These are phyloP conservation scores for Orthosia gothica DNA, from an alignment of 2,888 invertebrate genomes.

Conservation along the genomic window DNA sequence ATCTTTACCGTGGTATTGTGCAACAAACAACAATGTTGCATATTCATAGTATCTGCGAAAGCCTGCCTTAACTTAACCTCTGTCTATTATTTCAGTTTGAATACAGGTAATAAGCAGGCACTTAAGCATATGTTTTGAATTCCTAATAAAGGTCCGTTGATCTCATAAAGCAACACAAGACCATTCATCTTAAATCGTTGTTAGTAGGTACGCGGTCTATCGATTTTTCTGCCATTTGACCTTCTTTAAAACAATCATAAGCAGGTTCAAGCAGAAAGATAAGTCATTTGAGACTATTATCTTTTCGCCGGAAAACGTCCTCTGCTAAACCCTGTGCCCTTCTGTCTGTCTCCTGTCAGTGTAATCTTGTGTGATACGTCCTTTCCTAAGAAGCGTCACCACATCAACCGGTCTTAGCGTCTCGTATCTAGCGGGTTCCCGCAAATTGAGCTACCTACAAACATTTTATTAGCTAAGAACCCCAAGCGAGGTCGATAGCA, in stretches of 20 bases:
- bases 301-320: background rate
- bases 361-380: background rate
- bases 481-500: constrained; percentile 52
- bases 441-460: constrained; percentile 47
- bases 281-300: constrained; percentile 42
- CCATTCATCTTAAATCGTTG: background rate
- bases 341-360: too few species aligned
- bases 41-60: background rate
- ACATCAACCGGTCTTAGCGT: background rate
- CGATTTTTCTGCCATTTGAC: too few species aligned
- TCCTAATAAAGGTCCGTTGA: background rate
- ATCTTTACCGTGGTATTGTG: too few species aligned
- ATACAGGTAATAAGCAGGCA: background rate
- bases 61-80: background rate
- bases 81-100: background rate
- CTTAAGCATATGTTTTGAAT: background rate
- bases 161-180: background rate
- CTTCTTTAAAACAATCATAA: constrained; percentile 23
- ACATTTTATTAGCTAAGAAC: constrained; percentile 69
- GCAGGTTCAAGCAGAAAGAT: background rate
- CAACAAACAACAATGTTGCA: background rate
- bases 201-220: background rate
- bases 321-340: background rate
- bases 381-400: background rate
- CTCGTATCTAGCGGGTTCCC: background rate